Conservation (phyloP, 2,888 invertebrate genomes). For the Amiota minor region DNA sequence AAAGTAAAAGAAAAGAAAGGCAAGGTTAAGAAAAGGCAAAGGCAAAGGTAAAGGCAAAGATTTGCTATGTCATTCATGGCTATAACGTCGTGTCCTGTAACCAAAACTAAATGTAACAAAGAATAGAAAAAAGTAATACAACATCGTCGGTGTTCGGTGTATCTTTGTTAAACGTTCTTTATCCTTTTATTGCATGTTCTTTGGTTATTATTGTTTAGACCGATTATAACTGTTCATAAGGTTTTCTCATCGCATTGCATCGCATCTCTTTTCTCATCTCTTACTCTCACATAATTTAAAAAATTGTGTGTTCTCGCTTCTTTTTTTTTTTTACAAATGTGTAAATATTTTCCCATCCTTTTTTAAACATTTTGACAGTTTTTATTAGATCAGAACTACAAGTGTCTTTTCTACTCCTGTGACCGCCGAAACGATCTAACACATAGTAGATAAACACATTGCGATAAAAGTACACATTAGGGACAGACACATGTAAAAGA, state of each 20-base stretch:
- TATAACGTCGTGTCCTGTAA: not conserved
- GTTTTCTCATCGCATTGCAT: not conserved
- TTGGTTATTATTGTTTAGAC: not conserved
- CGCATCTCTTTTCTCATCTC: not conserved
- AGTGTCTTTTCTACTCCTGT: conserved; percentile 43
- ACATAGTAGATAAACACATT: not conserved
- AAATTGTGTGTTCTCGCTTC: not conserved
- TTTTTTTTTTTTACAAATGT: conserved; percentile 39
- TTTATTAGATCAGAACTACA: conserved; percentile 67
- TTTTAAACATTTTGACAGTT: conserved; percentile 69
- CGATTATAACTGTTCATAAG: conserved; percentile 12
- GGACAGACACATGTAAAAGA: not conserved
- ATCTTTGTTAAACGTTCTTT: not conserved
- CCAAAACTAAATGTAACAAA: not conserved
- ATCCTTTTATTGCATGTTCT: conserved; percentile 13
- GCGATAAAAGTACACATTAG: not conserved
- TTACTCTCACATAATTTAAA: not conserved
- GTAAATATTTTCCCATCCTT: conserved; percentile 67
- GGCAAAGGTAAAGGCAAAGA: not conserved
- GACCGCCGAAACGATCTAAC: not conserved
- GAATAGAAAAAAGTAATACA: not conserved
- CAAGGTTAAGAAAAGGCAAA: not conserved
- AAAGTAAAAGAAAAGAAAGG: not conserved
- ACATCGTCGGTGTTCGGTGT: not conserved
- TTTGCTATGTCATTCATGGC: conserved; percentile 9